Base-by-base conservation (phyloP, 2,888 invertebrate genomes). In the Nysson spinosus region DNA sequence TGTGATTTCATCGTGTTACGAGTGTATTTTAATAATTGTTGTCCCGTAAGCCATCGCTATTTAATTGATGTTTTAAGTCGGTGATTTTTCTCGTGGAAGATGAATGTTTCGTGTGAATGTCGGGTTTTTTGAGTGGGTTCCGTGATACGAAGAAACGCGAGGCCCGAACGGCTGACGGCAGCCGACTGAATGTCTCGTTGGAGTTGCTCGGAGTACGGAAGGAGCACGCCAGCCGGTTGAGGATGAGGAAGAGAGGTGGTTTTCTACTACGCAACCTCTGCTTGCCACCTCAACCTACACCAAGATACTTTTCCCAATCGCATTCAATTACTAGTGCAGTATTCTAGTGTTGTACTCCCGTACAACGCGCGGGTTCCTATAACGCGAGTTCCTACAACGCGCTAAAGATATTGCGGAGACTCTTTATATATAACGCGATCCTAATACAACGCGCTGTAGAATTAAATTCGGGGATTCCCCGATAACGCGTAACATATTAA, bases 141-240 rank as follows among this genome's bases (percentile, higher is more conserved):
- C 64, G 57, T 44, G 44, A 43, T 50, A 47, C 57, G 56, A 64
- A 42, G 37, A 12, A 58, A 51, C 67, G 62, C 78, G 60, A 72
- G 64, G 69, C 77, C 72, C 82, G 75, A 64, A 79, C 85, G 85
- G 83, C 82, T 83, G 84, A 81, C 83, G 81, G 81, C 80, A 78
- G 82, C 83, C 83, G 85, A 86, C 85, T 85, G 83, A 85, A 70
- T 72, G 78, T 78, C 74, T 77, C 75, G 68, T 55, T 52, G 64
- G 49, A 62, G 73, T 65, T 77, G 74, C 67, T 55, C 55, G 64
- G 49, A 62, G 73, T 65, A 75, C 61, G 69, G 66, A 78, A 77
- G 75, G 71, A 79, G 72, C 69, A 74, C 61, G 74, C 66, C 17
- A 40, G 55, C 39, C 54, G 67, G 50, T 46, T 50, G 64, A 50